phyloP scores from a whole-genome alignment of 1,140 invertebrate genomes.

The Hydropsyche tenuis region DNA sequence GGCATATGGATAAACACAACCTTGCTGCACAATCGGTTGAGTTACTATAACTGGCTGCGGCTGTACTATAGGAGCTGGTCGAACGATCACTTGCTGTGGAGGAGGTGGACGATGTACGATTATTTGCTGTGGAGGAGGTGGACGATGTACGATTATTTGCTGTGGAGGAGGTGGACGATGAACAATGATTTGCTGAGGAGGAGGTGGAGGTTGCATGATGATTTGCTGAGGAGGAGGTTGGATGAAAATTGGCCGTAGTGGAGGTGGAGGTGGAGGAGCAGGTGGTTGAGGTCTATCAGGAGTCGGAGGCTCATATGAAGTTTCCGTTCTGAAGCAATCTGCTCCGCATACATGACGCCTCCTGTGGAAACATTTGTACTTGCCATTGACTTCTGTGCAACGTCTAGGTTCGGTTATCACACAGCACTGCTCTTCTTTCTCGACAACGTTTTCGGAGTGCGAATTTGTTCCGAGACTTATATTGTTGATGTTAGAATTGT shows the following conservation, averaged over 20 bases:
- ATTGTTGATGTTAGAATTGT: constrained; percentile 22
- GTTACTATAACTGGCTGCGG: too few relatives aligned
- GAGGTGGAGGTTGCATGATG: background rate
- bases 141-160: too few relatives aligned
- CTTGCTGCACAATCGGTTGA: too few relatives aligned
- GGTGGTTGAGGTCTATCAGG: background rate
- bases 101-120: too few relatives aligned
- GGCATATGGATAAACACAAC: too few relatives aligned
- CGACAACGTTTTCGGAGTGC: background rate
- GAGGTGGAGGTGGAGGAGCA: background rate
- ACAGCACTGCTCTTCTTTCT: constrained; percentile 14
- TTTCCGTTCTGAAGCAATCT: background rate
- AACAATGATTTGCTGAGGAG: background rate
- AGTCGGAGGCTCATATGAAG: background rate
- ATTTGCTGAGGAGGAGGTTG: background rate
- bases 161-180: too few relatives aligned
- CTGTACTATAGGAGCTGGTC: too few relatives aligned
- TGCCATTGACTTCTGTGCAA: background rate
- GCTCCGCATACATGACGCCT: constrained; percentile 10
- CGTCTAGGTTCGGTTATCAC: constrained; percentile 16
- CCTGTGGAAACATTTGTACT: background rate
- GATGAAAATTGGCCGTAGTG: background rate
- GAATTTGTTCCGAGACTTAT: background rate
- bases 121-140: too few relatives aligned
- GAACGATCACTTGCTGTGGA: too few relatives aligned